Percentiles rank a stretch among this genome's conserved stretches.
These are phyloP conservation scores for Rhodeus uyekii DNA, from an alignment of 2,797 vertebrate species.

Conservation along the genomic window DNA sequence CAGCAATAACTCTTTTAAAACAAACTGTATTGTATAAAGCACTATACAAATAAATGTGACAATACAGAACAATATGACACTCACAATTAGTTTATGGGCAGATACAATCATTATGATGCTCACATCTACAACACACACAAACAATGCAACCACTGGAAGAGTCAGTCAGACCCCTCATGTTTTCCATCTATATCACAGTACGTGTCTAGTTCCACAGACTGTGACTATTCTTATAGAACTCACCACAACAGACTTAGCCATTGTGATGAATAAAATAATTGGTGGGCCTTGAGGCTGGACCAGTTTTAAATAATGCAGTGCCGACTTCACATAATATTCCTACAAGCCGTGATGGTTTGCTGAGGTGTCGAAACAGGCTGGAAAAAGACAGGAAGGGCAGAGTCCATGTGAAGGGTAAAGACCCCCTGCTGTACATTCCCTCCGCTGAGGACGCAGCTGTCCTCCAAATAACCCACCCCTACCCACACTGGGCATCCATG, in stretches of 20 bases:
- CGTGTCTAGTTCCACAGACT: background rate
- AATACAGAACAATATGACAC: background rate
- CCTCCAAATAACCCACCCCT: constrained; percentile 39
- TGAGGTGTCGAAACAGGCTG: constrained; percentile 34
- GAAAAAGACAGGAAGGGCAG: constrained; percentile 19
- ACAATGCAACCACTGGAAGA: background rate
- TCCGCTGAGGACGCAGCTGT: constrained; percentile 3
- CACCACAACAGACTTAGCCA: background rate
- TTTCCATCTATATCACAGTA: background rate
- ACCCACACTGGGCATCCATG: constrained; percentile 33
- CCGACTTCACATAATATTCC: constrained; percentile 15
- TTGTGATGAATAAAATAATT: background rate
- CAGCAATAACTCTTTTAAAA: too few species aligned
- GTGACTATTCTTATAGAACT: background rate
- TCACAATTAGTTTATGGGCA: background rate
- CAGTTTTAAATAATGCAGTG: constrained; percentile 14
- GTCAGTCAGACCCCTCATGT: background rate
- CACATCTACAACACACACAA: background rate
- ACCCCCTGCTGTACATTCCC: constrained; percentile 33
- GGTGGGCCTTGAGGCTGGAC: background rate
- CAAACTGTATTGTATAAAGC: background rate
- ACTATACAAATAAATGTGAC: background rate
- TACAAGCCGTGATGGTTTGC: constrained; percentile 6
- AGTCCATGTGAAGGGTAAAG: constrained; percentile 31
- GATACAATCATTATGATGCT: background rate